phyloP scores from a whole-genome alignment of 2,888 invertebrate genomes.

The Cyclophora punctaria region DNA sequence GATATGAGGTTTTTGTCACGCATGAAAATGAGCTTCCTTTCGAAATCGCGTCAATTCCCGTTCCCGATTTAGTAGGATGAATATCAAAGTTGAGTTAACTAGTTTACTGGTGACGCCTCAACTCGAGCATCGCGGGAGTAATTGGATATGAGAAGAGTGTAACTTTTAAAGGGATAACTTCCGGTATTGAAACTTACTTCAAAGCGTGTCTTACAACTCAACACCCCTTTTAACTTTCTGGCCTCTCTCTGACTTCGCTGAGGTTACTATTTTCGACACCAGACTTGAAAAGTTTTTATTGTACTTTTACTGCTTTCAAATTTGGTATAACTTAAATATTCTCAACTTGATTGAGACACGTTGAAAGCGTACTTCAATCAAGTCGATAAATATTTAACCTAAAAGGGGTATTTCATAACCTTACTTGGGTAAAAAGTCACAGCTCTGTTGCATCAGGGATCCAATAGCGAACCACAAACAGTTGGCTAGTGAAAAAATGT shows the following conservation, averaged over 20 bases:
- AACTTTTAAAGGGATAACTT: slow-evolving; percentile 17
- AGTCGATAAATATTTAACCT: slow-evolving; percentile 4
- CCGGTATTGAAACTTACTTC: slow-evolving; percentile 25
- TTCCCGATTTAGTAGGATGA: slow-evolving; percentile 10
- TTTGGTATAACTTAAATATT: slow-evolving; percentile 9
- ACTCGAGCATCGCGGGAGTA: slow-evolving; percentile 13
- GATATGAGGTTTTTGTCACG: slow-evolving; percentile 4
- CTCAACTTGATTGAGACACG: neutral
- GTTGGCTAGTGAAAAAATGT: slow-evolving; percentile 93
- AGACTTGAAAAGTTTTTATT: slow-evolving; percentile 29
- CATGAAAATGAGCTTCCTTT: slow-evolving; percentile 5
- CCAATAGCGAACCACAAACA: slow-evolving; percentile 98
- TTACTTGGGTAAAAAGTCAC: slow-evolving; percentile 96
- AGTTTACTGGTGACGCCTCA: slow-evolving; percentile 14
- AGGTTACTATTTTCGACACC: slow-evolving; percentile 52
- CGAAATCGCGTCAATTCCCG: slow-evolving; percentile 12
- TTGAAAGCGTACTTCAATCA: slow-evolving; percentile 1
- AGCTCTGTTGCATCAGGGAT: slow-evolving; percentile 96
- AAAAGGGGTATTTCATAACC: slow-evolving; percentile 42
- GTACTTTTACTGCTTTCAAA: slow-evolving; percentile 10
- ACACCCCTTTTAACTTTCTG: slow-evolving; percentile 25
- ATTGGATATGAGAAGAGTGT: slow-evolving; percentile 17
- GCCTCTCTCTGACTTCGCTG: slow-evolving; percentile 61
- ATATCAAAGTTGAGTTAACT: slow-evolving; percentile 17
- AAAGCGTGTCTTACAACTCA: slow-evolving; percentile 30